Conservation (phyloP, 2,888 invertebrate species). For the Phlogophora meticulosa region DNA sequence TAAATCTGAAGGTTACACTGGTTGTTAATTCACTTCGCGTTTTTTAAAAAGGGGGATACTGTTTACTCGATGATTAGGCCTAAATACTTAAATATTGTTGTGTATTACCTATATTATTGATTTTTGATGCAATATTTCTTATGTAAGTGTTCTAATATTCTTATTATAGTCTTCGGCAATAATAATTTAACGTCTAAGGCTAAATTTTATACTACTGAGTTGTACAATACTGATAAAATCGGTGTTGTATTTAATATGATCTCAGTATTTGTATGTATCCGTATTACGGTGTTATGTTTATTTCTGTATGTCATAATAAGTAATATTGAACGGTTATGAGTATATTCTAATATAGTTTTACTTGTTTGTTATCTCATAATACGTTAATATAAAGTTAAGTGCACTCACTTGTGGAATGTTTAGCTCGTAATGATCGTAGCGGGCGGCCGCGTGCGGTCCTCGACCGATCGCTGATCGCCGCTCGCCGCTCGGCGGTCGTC, state of each 20-base stretch:
- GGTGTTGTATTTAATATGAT: conserved; percentile 74
- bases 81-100: conserved; percentile 64
- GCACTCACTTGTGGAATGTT: conserved; percentile 50
- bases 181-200: conserved; percentile 68
- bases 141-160: conserved; percentile 53
- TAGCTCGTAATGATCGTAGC: conserved; percentile 15
- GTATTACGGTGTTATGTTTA: conserved; percentile 54
- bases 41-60: conserved; percentile 14
- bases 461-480: conserved; percentile 11
- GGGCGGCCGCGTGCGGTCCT: neutral
- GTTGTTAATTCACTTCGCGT: no score
- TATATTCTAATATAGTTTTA: conserved; percentile 47
- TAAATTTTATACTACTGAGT: conserved; percentile 65
- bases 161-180: conserved; percentile 68
- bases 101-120: conserved; percentile 37
- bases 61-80: conserved; percentile 63
- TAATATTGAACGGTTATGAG: conserved; percentile 47
- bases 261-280: conserved; percentile 72
- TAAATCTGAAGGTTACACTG: no score
- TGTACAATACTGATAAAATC: conserved; percentile 72
- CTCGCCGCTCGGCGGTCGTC: conserved; percentile 41
- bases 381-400: conserved; percentile 40
- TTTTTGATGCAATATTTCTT: conserved; percentile 63
- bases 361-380: conserved; percentile 57
- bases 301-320: conserved; percentile 58